Evolutionary conservation across 2,113 vertebrate genomes (phyloP).

Genomic region (Nyctibius bracteatus): DNA sequence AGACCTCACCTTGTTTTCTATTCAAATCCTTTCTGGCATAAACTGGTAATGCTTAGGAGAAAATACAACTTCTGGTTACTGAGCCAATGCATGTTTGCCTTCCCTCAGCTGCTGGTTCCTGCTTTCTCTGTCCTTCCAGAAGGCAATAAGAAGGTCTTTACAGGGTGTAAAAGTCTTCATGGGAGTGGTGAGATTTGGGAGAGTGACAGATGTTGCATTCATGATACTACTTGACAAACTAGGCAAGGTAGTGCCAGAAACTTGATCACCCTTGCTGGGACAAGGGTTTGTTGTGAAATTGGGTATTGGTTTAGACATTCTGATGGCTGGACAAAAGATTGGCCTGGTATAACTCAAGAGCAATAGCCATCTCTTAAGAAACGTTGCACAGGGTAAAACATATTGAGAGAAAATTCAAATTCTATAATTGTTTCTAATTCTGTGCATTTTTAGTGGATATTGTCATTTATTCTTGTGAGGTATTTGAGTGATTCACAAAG

Average conservation of each 20-base stretch:
- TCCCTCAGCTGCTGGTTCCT: background rate
- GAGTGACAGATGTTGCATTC: background rate
- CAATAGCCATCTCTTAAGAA: background rate
- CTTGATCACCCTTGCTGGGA: background rate
- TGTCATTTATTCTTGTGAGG: background rate
- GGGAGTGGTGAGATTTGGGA: background rate
- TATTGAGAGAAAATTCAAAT: background rate
- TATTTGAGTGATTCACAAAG: background rate
- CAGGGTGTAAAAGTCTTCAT: accelerated
- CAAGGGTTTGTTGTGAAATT: background rate
- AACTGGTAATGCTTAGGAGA: background rate
- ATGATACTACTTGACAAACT: background rate
- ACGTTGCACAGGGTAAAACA: background rate
- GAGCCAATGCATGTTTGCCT: background rate
- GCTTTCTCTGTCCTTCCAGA: background rate
- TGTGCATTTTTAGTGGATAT: background rate
- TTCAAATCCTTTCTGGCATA: background rate
- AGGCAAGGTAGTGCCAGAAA: background rate
- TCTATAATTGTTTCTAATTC: background rate
- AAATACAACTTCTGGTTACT: background rate
- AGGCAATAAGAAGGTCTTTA: background rate
- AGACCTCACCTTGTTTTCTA: background rate
- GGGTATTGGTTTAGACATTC: background rate
- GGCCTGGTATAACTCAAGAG: background rate
- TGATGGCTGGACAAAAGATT: background rate